phyloP scores from a whole-genome alignment of 2,113 vertebrate genomes.

The Mirza zaza region DNA sequence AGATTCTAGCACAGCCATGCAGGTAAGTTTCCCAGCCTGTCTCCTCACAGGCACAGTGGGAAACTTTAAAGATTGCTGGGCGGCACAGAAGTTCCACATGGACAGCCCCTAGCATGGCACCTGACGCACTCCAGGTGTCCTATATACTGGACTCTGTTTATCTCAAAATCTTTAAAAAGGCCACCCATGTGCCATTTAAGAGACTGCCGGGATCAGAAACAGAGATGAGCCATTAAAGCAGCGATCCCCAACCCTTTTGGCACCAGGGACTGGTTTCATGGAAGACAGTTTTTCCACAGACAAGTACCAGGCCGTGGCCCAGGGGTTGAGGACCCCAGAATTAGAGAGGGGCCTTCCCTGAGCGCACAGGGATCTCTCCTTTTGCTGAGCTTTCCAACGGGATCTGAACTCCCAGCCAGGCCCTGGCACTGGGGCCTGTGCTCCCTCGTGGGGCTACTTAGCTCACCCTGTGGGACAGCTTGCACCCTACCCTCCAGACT shows the following conservation, averaged over 20 bases:
- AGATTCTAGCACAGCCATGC: background rate
- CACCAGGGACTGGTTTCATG: no score
- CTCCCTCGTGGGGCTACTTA: rapidly evolving
- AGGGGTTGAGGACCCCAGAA: no score
- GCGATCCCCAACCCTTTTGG: no score
- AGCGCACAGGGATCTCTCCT: rapidly evolving
- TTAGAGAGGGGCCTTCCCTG: background rate
- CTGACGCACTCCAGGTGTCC: background rate
- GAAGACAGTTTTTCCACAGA: no score
- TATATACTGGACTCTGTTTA: background rate
- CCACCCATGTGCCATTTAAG: background rate
- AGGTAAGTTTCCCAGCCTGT: background rate
- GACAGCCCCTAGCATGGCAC: background rate
- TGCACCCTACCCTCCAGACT: rapidly evolving
- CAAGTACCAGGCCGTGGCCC: no score
- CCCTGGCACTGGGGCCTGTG: no score
- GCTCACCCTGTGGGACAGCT: background rate
- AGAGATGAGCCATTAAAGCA: background rate
- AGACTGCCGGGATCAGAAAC: background rate
- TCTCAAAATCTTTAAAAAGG: background rate
- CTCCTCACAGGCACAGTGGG: background rate
- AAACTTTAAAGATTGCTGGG: background rate
- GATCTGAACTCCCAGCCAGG: background rate
- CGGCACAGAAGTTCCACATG: rapidly evolving
- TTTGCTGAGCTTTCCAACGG: background rate